A percentile compares a stretch with the other conserved stretches of the same genome.
phyloP scores from a whole-genome alignment of 2,888 invertebrate genomes.

The Phyllotreta striolata region DNA sequence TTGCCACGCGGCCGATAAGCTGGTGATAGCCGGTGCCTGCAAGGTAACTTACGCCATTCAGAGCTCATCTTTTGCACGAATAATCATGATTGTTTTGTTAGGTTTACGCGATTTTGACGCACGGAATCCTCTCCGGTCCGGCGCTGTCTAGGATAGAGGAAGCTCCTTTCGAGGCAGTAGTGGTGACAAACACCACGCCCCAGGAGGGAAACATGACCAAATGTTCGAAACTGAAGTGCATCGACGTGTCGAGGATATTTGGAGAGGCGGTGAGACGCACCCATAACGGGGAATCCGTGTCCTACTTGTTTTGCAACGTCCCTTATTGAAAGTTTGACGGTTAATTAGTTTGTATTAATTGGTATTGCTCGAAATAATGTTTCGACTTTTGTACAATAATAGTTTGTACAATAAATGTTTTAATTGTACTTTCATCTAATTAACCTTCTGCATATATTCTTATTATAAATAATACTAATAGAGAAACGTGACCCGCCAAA shows the following conservation, averaged over 20 bases:
- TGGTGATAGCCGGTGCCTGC: conserved; percentile 86
- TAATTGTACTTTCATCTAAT: too few relatives aligned
- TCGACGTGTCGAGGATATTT: conserved; percentile 99
- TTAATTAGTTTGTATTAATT: too few relatives aligned
- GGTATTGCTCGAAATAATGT: too few relatives aligned
- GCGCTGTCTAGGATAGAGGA: conserved; percentile 90
- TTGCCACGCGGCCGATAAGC: conserved; percentile 90
- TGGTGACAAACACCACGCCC: conserved; percentile 94
- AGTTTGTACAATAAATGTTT: too few relatives aligned
- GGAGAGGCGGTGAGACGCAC: conserved; percentile 98
- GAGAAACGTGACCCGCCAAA: too few relatives aligned
- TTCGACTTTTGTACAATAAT: too few relatives aligned
- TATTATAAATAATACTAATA: too few relatives aligned
- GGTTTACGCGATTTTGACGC: conserved; percentile 86
- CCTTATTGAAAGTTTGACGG: conserved; percentile 55
- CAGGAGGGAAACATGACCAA: conserved; percentile 93
- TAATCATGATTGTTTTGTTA: too few relatives aligned
- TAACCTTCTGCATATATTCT: too few relatives aligned
- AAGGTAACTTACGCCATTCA: conserved; percentile 60
- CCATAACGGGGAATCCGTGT: conserved; percentile 98
- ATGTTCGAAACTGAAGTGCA: conserved; percentile 71
- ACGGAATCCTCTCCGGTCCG: conserved; percentile 94
- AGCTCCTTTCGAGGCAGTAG: conserved; percentile 91
- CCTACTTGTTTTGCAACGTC: conserved; percentile 97
- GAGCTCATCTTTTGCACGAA: too few relatives aligned